phyloP scores from a whole-genome alignment of 2,113 vertebrate genomes.

The Apteryx owenii region DNA sequence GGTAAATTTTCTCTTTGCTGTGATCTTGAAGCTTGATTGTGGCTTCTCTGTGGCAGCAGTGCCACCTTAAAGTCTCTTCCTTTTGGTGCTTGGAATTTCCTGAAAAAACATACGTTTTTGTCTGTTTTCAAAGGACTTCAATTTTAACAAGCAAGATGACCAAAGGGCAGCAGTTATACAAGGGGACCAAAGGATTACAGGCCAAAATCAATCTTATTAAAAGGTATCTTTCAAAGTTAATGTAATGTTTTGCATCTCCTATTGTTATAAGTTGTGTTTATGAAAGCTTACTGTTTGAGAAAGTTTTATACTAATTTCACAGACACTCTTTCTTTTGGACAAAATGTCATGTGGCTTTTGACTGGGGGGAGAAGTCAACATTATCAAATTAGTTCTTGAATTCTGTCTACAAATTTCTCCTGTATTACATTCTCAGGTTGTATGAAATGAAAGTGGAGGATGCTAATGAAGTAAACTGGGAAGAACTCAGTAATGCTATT shows the following conservation, averaged over 20 bases:
- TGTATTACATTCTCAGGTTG: slow-evolving; percentile 56
- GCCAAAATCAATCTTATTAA: slow-evolving; percentile 77
- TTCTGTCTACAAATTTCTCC: neutral
- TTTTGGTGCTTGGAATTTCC: neutral
- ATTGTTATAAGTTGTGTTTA: neutral
- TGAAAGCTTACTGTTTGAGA: neutral
- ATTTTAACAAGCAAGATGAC: slow-evolving; percentile 72
- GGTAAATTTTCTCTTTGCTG: neutral
- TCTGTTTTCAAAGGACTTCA: slow-evolving; percentile 61
- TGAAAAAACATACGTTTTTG: neutral
- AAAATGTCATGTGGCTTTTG: neutral
- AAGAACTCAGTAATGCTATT: slow-evolving; percentile 59
- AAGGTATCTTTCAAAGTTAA: slow-evolving; percentile 58
- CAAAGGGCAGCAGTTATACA: neutral
- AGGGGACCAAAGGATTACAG: neutral
- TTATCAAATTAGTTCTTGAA: neutral
- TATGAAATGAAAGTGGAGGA: slow-evolving; percentile 72
- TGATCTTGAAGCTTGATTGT: neutral
- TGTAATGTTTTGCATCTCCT: neutral
- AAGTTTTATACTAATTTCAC: neutral
- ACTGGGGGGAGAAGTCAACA: neutral
- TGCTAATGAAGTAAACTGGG: slow-evolving; percentile 77
- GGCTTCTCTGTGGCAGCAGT: neutral
- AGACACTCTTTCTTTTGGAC: neutral
- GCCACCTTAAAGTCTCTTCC: neutral